A percentile compares a stretch with the other conserved stretches of the same genome.
These are phyloP conservation scores for Sula dactylatra DNA, from an alignment of 2,113 vertebrate species.

Conservation along the genomic window DNA sequence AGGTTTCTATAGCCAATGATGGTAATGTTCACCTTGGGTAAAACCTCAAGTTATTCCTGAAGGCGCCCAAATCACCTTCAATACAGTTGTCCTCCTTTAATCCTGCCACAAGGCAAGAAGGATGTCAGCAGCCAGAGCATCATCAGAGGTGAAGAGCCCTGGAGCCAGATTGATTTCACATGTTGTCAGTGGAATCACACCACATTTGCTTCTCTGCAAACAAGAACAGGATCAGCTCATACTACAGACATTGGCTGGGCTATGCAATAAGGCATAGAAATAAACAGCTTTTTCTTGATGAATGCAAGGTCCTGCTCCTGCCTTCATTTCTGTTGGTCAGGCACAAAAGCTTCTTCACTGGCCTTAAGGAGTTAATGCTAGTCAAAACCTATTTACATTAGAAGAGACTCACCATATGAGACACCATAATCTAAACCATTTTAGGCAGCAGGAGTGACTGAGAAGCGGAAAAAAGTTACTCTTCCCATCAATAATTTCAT, in stretches of 20 bases:
- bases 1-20: not conserved
- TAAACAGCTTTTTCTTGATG: not conserved
- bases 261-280: not conserved
- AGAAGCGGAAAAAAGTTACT: not conserved
- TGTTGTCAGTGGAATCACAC: not conserved
- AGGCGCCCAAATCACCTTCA: not conserved
- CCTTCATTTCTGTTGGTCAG: not conserved
- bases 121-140: not conserved
- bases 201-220: not conserved
- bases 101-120: not conserved
- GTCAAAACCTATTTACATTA: slow-evolving; percentile 1
- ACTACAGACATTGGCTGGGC: not conserved
- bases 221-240: not conserved
- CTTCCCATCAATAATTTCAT: slow-evolving; percentile 9
- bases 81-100: not conserved
- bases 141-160: not conserved
- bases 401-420: not conserved
- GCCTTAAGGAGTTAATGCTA: not conserved
- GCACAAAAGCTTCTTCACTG: not conserved
- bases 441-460: not conserved
- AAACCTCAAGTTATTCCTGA: not conserved
- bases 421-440: not conserved
- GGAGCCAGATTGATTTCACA: not conserved
- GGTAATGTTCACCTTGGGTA: not conserved
- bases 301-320: not conserved